A percentile compares a stretch with the other conserved stretches of the same genome.
Conservation (phyloP, 2,797 vertebrate genomes). For the Hafferia zeledoni region DNA sequence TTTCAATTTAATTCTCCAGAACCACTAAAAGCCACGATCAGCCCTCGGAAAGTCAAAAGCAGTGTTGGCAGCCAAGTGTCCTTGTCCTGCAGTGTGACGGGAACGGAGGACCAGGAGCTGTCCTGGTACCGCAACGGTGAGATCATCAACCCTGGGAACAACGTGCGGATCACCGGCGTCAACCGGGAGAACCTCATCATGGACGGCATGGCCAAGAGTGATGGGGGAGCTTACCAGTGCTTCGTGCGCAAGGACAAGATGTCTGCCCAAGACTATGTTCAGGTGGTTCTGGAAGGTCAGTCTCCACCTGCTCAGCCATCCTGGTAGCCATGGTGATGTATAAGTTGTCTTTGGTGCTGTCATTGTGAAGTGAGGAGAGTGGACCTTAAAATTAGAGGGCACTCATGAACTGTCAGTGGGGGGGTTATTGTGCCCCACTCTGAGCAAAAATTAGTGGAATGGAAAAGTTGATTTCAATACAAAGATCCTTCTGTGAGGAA, state of each 20-base stretch:
- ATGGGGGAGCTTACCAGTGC: constrained; percentile 97
- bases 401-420: neutral
- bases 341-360: fast-evolving
- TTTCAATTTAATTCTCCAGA: constrained; percentile 76
- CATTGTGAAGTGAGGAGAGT: neutral
- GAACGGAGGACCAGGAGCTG: constrained; percentile 92
- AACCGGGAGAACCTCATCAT: constrained; percentile 94
- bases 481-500: neutral
- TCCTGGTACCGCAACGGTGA: constrained; percentile 98
- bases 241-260: constrained; percentile 94
- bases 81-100: constrained; percentile 92
- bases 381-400: neutral
- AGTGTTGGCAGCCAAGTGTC: constrained; percentile 97
- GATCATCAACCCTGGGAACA: constrained; percentile 92
- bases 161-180: constrained; percentile 89
- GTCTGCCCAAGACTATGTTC: constrained; percentile 97
- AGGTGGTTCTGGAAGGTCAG: constrained; percentile 97
- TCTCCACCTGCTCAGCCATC: neutral
- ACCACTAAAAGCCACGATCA: constrained; percentile 92
- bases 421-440: neutral
- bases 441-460: neutral
- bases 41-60: constrained; percentile 94
- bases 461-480: neutral
- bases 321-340: neutral
- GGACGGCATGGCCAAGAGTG: constrained; percentile 97